phyloP scores from a whole-genome alignment of 2,888 invertebrate species.

The Stictocephala bisonia region DNA sequence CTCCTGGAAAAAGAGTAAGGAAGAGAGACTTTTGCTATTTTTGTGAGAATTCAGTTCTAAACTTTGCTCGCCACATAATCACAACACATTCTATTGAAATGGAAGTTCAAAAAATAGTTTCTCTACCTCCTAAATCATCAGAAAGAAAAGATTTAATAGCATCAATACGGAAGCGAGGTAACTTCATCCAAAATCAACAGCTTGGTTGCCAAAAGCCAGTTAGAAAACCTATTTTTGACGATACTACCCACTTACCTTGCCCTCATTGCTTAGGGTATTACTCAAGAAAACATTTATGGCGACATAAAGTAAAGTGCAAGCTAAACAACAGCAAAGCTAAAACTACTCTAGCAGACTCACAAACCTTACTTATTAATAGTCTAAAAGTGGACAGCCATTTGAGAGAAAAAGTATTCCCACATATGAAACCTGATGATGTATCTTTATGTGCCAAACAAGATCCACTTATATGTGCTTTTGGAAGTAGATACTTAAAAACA shows the following conservation, averaged over 20 bases:
- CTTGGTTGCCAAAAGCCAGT: neutral
- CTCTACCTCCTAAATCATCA: neutral
- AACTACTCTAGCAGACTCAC: neutral
- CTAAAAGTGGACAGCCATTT: neutral
- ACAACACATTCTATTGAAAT: conserved; percentile 6
- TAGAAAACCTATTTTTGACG: neutral
- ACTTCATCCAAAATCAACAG: neutral
- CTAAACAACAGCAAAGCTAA: neutral
- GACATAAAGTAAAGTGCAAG: neutral
- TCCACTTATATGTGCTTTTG: conserved; percentile 17
- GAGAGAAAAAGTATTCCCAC: neutral
- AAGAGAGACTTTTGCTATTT: conserved; percentile 14
- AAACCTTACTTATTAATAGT: neutral
- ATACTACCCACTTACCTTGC: neutral
- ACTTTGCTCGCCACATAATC: neutral
- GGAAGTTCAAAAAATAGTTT: neutral
- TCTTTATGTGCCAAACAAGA: conserved; percentile 11
- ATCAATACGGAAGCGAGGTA: neutral
- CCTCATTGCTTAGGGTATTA: neutral
- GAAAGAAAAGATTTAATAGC: neutral
- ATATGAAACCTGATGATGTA: conserved; percentile 2
- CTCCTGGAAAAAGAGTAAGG: neutral
- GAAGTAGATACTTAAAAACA: neutral
- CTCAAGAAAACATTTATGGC: conserved; percentile 1
- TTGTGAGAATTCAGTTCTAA: conserved; percentile 1